A percentile compares a stretch with the other conserved stretches of the same genome.
Evolutionary conservation across 2,797 vertebrate genomes (phyloP).

Genomic region (Botia kubotai): DNA sequence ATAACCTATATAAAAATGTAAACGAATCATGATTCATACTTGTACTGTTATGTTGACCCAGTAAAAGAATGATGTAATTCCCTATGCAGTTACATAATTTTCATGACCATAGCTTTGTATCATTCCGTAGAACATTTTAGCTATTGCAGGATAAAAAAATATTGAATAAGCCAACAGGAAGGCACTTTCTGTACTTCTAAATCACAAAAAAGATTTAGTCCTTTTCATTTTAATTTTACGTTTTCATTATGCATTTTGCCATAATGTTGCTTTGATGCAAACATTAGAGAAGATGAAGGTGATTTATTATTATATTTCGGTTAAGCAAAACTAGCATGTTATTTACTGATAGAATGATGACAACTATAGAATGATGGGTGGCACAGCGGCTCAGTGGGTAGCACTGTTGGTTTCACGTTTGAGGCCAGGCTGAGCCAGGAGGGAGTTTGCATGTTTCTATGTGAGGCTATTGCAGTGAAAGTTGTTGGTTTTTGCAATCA

Average conservation of each 20-base stretch:
- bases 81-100: background rate
- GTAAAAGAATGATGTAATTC: background rate
- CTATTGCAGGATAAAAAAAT: background rate
- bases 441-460: too few species aligned
- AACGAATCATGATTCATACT: background rate
- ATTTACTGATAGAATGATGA: background rate
- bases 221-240: background rate
- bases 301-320: background rate
- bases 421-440: too few species aligned
- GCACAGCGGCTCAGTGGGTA: too few species aligned
- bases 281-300: too few species aligned
- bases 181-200: background rate
- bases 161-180: background rate
- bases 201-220: background rate
- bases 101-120: background rate
- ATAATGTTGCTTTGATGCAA: background rate
- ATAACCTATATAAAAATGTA: background rate
- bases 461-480: background rate
- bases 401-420: too few species aligned
- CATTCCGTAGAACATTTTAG: background rate
- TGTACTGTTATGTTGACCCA: background rate
- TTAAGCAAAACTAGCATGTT: background rate
- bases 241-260: background rate
- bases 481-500: background rate
- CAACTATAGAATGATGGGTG: background rate